These are phyloP conservation scores for Chelidonichthys spinosus DNA, from an alignment of 2,797 vertebrate genomes.

Conservation along the genomic window DNA sequence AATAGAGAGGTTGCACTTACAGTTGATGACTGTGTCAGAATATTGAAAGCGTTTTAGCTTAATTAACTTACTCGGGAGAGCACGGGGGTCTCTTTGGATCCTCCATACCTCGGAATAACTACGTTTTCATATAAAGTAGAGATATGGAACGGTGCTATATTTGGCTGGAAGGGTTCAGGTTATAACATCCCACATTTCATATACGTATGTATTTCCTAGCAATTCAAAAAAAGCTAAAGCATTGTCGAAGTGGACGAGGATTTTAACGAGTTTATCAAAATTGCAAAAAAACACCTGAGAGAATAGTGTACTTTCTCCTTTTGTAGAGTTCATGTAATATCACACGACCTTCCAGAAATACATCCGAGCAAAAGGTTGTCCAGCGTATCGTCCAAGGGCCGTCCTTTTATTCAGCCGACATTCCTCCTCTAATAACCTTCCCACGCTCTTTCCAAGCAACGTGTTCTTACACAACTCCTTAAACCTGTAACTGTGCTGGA, in stretches of 20 bases:
- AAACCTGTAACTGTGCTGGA: not conserved
- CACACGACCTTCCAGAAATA: too few relatives aligned
- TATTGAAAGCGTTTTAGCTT: conserved; percentile 51
- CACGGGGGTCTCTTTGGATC: conserved; percentile 16
- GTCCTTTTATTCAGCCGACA: too few relatives aligned
- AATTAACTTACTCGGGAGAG: conserved; percentile 57
- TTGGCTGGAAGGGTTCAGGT: conserved; percentile 6
- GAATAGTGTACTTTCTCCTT: too few relatives aligned
- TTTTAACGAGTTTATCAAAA: too few relatives aligned
- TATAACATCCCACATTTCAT: conserved; percentile 2
- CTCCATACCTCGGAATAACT: conserved; percentile 13
- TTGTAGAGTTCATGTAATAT: too few relatives aligned
- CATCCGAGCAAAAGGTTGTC: too few relatives aligned
- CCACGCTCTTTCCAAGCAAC: too few relatives aligned
- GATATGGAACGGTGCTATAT: conserved; percentile 12
- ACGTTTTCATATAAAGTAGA: conserved; percentile 21
- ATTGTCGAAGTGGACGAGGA: too few relatives aligned
- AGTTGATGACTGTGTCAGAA: conserved; percentile 39
- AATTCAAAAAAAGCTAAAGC: not conserved
- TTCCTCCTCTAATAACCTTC: too few relatives aligned
- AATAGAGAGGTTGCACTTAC: conserved; percentile 39
- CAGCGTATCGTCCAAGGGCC: too few relatives aligned
- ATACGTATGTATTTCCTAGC: not conserved
- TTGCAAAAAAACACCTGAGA: too few relatives aligned
- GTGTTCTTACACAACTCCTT: too few relatives aligned